These are phyloP conservation scores for Athalia circularis DNA, from an alignment of 2,888 invertebrate genomes.

Conservation along the genomic window DNA sequence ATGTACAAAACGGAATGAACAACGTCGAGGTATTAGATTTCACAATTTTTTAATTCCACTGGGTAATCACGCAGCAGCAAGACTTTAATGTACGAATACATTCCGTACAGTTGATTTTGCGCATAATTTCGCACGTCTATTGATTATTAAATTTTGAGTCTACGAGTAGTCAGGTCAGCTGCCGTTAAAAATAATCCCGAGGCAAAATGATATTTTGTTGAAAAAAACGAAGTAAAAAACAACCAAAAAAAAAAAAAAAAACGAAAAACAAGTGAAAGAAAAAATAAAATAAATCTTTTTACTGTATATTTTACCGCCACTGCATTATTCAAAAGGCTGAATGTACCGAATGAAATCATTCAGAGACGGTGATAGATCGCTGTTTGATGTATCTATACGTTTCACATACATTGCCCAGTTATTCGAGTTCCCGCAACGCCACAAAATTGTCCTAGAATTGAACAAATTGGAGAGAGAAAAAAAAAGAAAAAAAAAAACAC, in stretches of 20 bases:
- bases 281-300: conserved; percentile 22
- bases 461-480: not conserved
- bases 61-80: not conserved
- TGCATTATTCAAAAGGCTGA: conserved; percentile 42
- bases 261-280: not conserved
- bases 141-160: no score
- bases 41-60: no score
- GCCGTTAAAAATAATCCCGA: not conserved
- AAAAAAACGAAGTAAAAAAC: no score
- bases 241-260: no score
- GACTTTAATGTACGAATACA: conserved; percentile 7
- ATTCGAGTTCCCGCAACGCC: not conserved
- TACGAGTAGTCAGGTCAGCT: no score
- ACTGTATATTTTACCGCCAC: conserved; percentile 36
- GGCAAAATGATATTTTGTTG: conserved; percentile 10
- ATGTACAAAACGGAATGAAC: not conserved
- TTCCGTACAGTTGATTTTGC: not conserved
- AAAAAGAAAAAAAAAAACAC: not conserved
- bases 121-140: not conserved
- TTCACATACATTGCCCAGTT: conserved; percentile 28
- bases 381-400: conserved; percentile 29
- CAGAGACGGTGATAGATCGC: conserved; percentile 36
- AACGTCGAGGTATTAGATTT: conserved; percentile 9
- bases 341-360: conserved; percentile 39
- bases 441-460: conserved; percentile 9